Conservation (phyloP, 2,113 vertebrate species). For the Platichthys stellatus region DNA sequence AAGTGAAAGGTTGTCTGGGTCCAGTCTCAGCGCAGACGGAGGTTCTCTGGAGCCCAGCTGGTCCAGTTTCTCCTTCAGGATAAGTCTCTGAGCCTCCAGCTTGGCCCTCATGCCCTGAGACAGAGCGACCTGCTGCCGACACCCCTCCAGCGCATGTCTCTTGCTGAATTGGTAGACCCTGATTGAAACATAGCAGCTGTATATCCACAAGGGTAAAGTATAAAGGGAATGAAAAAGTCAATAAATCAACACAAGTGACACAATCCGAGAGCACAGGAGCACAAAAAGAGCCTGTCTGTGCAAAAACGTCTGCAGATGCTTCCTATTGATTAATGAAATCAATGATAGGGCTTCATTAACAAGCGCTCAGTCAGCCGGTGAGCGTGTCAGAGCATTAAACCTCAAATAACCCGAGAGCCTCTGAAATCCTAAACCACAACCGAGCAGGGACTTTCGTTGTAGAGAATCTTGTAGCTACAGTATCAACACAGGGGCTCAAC, state of each 20-base stretch:
- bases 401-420: neutral
- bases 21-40: conserved; percentile 77
- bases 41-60: conserved; percentile 82
- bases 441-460: neutral
- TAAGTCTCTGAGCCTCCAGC: conserved; percentile 87
- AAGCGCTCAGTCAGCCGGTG: conserved; percentile 1
- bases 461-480: too few relatives aligned
- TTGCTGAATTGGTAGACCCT: conserved; percentile 92
- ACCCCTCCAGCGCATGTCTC: conserved; percentile 88
- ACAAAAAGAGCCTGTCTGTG: conserved; percentile 1
- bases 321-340: conserved; percentile 15
- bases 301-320: conserved; percentile 1
- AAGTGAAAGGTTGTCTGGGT: conserved; percentile 82
- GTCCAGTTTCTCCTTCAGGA: conserved; percentile 85
- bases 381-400: neutral
- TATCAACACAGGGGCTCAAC: neutral
- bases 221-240: neutral
- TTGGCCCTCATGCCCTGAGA: conserved; percentile 86
- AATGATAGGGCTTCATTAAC: neutral
- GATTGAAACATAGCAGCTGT: neutral
- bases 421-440: too few relatives aligned
- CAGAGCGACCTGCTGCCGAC: conserved; percentile 84
- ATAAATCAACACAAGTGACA: conserved; percentile 4
- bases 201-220: neutral
- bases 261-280: neutral